These are phyloP conservation scores for Margarornis squamiger DNA, from an alignment of 2,797 vertebrate genomes.

Conservation along the genomic window DNA sequence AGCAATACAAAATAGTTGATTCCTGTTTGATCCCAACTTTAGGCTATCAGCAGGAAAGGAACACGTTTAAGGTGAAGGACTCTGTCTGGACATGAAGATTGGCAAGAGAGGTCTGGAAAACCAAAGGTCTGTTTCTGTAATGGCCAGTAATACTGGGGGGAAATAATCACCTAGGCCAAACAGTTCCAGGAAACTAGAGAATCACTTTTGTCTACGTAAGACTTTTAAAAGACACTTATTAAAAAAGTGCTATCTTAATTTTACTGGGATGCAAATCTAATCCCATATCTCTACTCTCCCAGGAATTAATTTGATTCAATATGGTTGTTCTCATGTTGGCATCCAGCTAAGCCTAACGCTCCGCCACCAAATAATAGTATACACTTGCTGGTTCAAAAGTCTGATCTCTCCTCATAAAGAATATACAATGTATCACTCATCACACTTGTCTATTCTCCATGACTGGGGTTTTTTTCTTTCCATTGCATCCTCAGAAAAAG, in stretches of 20 bases:
- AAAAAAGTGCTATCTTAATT: not conserved
- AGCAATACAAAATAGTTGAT: not conserved
- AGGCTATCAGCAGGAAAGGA: not conserved
- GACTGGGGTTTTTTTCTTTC: not conserved
- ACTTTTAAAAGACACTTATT: not conserved
- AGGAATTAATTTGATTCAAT: not conserved
- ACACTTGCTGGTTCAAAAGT: not conserved
- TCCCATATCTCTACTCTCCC: not conserved
- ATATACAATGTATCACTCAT: not conserved
- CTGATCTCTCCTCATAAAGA: not conserved
- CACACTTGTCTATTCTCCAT: rapidly evolving
- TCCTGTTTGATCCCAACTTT: not conserved
- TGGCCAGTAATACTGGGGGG: not conserved
- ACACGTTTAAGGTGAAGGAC: not conserved
- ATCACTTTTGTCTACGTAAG: not conserved
- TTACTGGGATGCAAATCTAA: not conserved
- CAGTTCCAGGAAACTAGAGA: not conserved
- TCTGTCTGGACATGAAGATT: not conserved
- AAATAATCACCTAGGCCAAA: not conserved
- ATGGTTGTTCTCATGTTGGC: not conserved
- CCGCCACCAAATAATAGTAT: not conserved
- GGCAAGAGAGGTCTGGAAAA: not conserved
- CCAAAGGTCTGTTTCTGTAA: not conserved
- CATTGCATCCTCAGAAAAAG: not conserved
- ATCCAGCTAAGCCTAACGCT: not conserved